Percentiles rank a stretch among this genome's conserved stretches.
These are phyloP conservation scores for Calameuta idolon DNA, from an alignment of 2,888 invertebrate genomes.

Conservation along the genomic window DNA sequence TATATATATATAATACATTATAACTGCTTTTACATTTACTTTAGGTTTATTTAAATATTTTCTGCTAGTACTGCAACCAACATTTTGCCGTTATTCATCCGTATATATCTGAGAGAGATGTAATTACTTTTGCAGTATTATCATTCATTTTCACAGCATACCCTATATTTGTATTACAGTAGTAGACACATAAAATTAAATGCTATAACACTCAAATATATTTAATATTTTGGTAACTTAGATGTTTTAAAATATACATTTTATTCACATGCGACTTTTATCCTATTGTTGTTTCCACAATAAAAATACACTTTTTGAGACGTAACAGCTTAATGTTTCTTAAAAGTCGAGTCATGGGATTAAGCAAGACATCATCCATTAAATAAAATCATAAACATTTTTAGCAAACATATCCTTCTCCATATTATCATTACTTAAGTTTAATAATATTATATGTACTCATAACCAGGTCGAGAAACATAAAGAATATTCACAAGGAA, in stretches of 20 bases:
- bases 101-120: too few species aligned
- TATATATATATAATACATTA: not conserved
- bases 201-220: not conserved
- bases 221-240: not conserved
- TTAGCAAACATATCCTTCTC: not conserved
- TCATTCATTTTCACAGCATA: too few species aligned
- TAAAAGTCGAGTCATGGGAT: not conserved
- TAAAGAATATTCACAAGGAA: not conserved
- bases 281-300: not conserved
- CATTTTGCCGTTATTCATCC: too few species aligned
- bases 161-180: not conserved
- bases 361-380: not conserved
- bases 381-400: not conserved
- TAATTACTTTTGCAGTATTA: too few species aligned
- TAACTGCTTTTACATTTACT: not conserved
- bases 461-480: not conserved
- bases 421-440: not conserved
- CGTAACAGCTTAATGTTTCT: not conserved
- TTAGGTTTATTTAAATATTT: too few species aligned
- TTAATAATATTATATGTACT: not conserved
- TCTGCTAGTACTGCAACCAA: too few species aligned
- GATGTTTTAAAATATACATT: not conserved
- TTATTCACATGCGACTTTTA: not conserved
- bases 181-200: not conserved
- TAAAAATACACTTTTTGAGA: not conserved